phyloP scores from a whole-genome alignment of 2,797 vertebrate species.

The Onychomys leucogaster region DNA sequence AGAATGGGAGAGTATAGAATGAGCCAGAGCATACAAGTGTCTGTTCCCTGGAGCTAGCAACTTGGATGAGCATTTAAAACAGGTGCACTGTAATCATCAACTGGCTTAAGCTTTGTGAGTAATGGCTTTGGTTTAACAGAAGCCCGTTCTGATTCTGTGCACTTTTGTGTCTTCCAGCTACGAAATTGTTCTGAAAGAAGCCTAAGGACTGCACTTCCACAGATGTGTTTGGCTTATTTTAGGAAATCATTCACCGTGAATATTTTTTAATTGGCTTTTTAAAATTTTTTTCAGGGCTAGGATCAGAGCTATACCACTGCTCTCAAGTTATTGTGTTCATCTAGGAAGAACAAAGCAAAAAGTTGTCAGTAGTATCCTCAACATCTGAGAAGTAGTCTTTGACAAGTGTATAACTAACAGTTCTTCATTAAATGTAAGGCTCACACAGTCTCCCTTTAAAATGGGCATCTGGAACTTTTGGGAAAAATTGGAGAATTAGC shows the following conservation, averaged over 20 bases:
- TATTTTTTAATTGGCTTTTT: not conserved
- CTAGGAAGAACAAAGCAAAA: slow-evolving; percentile 56
- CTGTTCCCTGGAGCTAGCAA: slow-evolving; percentile 28
- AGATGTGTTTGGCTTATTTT: slow-evolving; percentile 54
- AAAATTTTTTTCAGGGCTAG: not conserved
- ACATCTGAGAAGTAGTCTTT: slow-evolving; percentile 50
- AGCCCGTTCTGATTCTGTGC: slow-evolving; percentile 5
- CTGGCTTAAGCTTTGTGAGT: slow-evolving; percentile 33
- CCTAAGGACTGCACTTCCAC: slow-evolving; percentile 35
- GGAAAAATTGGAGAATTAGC: slow-evolving; percentile 49
- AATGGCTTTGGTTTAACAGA: not conserved
- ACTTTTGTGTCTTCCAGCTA: slow-evolving; percentile 46
- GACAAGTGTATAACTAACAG: slow-evolving; percentile 46
- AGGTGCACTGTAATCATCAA: slow-evolving; percentile 26
- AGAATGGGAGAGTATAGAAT: not conserved
- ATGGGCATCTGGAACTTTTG: slow-evolving; percentile 61
- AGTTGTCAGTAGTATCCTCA: slow-evolving; percentile 30
- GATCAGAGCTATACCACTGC: not conserved
- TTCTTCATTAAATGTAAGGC: slow-evolving; percentile 46
- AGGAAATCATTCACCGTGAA: not conserved
- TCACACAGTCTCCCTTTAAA: slow-evolving; percentile 61
- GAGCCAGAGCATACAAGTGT: not conserved
- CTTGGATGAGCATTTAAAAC: slow-evolving; percentile 26
- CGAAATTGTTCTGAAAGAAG: slow-evolving; percentile 28
- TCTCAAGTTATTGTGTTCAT: slow-evolving; percentile 43